Evolutionary conservation across 2,797 vertebrate genomes (phyloP), one percentile per base, ranked within the genome.

Genomic region (Gymnothorax reevesii): DNA sequence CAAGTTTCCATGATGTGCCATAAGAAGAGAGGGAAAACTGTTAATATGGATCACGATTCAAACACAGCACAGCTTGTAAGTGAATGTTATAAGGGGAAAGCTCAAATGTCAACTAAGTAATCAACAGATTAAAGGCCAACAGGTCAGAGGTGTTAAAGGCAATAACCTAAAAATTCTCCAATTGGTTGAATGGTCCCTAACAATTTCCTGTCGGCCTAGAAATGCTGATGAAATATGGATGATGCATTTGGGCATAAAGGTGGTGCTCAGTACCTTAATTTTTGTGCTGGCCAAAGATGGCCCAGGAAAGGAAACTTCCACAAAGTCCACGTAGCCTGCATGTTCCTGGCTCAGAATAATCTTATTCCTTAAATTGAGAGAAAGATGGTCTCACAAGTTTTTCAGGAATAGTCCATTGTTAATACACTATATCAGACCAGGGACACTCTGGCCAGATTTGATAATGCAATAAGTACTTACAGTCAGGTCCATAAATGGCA

Each of bases 181-280:
- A 64, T 64, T 17, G 7, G 62, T 20, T 6, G 62, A 64, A 64
- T 4, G 22, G 20, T 20, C 62, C 22, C 62, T 0, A 12, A 75
- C 9, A 4, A 13, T 27, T 4, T n/a, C n/a, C 33, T 27, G 62
- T 64, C 5, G 13, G 7, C 10, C 66, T 25, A 27, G 66, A 1
- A 2, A 75, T 75, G 75, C 1, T 7, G 75, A 75, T 22, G 15
- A 8, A 52, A 52, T 7, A 17, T 55, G 25, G 20, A 49, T 0
- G 49, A 82, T 25, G 49, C 9, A 52, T 57, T 57, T 49, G 54
- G 7, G 22, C 5, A 3, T 7, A 55, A 25, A n/a, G 10, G 73
- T 5, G 73, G 2, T 20, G 57, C 17, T 82, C 22, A 80, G 82
- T 84, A 95, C 94, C 92, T 94, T 91, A n/a, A 89, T 69, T 87